Evolutionary conservation across 2,888 invertebrate species (phyloP).

Genomic region (Mamestra brassicae): DNA sequence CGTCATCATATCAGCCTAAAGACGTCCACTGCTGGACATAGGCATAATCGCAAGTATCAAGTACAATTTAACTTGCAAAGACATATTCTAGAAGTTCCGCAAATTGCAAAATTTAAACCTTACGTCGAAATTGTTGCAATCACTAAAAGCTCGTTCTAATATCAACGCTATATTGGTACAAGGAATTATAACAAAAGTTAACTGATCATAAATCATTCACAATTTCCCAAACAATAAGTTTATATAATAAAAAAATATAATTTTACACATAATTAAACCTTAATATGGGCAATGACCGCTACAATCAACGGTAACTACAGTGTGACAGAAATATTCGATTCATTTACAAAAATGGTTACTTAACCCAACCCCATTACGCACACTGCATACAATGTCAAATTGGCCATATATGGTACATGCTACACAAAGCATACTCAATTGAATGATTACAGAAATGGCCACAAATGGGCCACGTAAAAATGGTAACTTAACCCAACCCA

Average conservation of each 20-base stretch:
- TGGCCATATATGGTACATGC: background rate
- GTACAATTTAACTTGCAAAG: background rate
- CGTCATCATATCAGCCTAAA: no score
- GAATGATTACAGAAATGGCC: background rate
- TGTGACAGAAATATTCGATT: constrained; percentile 30
- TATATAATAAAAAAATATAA: background rate
- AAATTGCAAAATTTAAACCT: background rate
- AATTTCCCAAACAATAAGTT: background rate
- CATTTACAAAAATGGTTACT: constrained; percentile 21
- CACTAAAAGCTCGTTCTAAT: background rate
- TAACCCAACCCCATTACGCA: constrained; percentile 7
- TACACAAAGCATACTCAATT: background rate
- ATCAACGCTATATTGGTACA: background rate
- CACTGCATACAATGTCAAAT: constrained; percentile 34
- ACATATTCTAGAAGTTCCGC: constrained; percentile 8
- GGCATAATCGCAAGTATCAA: no score
- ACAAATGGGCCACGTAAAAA: background rate
- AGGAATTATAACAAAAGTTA: background rate
- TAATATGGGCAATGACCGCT: constrained; percentile 42
- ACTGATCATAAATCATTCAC: accelerated
- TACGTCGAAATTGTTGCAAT: background rate
- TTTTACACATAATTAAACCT: background rate
- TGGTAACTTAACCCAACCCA: background rate
- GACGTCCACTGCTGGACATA: no score
- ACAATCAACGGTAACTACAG: constrained; percentile 22